phyloP scores from a whole-genome alignment of 92 coral and sea anemone genomes.

The Nematostella vectensis region DNA sequence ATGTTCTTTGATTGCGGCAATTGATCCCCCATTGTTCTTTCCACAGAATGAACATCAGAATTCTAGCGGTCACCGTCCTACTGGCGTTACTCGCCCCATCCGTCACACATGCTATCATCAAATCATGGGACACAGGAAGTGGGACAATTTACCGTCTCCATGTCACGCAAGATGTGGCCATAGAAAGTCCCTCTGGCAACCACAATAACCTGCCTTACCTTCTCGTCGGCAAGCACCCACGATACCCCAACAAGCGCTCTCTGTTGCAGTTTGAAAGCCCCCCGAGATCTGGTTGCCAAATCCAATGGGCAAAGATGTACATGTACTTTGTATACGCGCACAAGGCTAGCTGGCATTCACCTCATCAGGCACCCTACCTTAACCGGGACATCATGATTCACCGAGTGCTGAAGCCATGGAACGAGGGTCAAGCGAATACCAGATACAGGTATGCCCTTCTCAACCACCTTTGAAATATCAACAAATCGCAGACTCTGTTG shows the following conservation, averaged over 20 bases:
- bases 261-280: conserved; percentile 46
- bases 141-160: conserved; percentile 12
- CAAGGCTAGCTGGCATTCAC: conserved; percentile 35
- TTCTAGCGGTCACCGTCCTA: conserved; percentile 8
- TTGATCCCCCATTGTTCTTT: no score
- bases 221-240: conserved; percentile 33
- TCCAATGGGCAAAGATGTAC: conserved; percentile 40
- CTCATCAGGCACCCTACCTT: conserved; percentile 22
- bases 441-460: neutral
- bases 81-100: conserved; percentile 10
- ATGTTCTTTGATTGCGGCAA: no score
- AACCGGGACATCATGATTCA: conserved; percentile 37
- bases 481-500: no score
- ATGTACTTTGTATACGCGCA: conserved; percentile 50
- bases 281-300: conserved; percentile 10
- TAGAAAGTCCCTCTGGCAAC: conserved; percentile 13
- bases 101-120: conserved; percentile 3
- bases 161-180: conserved; percentile 44
- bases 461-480: no score
- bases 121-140: conserved; percentile 12
- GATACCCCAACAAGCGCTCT: conserved; percentile 51
- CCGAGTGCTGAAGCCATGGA: conserved; percentile 34
- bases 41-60: conserved; percentile 1
- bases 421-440: conserved; percentile 32
- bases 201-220: conserved; percentile 32